Conservation (phyloP, 92 coral and sea anemone species). For the Siderastrea radians region DNA sequence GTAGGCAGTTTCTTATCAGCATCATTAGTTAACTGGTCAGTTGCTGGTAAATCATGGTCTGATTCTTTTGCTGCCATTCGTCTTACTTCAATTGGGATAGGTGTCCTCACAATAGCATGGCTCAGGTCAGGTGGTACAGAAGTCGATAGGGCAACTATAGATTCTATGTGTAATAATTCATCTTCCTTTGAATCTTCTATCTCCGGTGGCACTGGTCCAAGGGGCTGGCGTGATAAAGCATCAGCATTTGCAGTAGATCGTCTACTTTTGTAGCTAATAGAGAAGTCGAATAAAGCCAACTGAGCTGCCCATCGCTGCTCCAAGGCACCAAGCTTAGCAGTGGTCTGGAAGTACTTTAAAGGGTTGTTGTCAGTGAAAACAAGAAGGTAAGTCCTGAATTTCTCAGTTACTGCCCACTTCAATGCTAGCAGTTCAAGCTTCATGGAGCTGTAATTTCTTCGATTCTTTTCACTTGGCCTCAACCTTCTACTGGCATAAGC, state of each 20-base stretch:
- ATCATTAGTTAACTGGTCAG: no score
- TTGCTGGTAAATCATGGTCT: not conserved
- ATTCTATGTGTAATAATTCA: no score
- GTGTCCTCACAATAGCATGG: no score
- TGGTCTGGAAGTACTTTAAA: constrained; percentile 41
- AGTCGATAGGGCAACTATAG: no score
- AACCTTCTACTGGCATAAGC: constrained; percentile 71
- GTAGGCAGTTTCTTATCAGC: not conserved
- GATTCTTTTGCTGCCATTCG: not conserved
- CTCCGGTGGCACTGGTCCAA: not conserved
- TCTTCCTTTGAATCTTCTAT: constrained; percentile 23
- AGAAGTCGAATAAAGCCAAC: constrained; percentile 45
- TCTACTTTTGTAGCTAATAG: constrained; percentile 36
- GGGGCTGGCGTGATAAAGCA: constrained; percentile 44
- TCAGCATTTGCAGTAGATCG: constrained; percentile 48
- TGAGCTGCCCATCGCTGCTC: constrained; percentile 66
- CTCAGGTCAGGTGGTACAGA: constrained; percentile 1
- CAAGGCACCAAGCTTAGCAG: constrained; percentile 58
- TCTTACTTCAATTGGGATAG: not conserved
- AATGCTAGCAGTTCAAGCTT: no score
- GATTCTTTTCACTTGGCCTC: constrained; percentile 58
- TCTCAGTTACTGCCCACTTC: constrained; percentile 68
- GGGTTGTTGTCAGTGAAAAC: constrained; percentile 67
- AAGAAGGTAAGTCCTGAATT: constrained; percentile 62
- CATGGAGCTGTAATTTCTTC: constrained; percentile 68